Conservation (phyloP, 2,113 vertebrate species). For the Seriola quinqueradiata region DNA sequence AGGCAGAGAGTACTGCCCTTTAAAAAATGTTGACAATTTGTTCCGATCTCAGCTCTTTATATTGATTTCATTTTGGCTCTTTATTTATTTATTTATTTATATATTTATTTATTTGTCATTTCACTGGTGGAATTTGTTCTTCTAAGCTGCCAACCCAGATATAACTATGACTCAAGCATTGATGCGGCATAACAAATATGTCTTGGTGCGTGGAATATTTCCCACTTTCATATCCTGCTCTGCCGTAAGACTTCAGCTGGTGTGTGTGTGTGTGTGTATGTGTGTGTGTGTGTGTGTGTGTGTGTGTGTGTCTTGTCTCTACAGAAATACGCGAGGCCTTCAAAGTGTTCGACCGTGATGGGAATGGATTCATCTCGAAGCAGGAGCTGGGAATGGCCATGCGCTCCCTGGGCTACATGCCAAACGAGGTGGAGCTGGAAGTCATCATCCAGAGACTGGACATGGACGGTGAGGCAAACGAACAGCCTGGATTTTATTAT, state of each 20-base stretch:
- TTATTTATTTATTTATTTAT: conserved; percentile 10
- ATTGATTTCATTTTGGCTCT: conserved; percentile 4
- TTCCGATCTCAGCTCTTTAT: conserved; percentile 25
- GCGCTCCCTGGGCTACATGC: conserved; percentile 97
- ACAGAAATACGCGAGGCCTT: conserved; percentile 96
- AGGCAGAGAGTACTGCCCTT: neutral
- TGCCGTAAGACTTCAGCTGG: conserved; percentile 17
- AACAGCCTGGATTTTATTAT: conserved; percentile 14
- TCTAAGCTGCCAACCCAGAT: conserved; percentile 54
- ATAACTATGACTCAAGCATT: conserved; percentile 65
- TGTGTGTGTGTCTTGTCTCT: neutral
- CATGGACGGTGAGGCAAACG: conserved; percentile 91
- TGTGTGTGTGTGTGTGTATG: conserved; percentile 6
- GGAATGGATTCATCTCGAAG: conserved; percentile 98
- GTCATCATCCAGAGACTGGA: conserved; percentile 97
- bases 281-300: neutral
- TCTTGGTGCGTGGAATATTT: conserved; percentile 57
- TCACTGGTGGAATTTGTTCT: conserved; percentile 53
- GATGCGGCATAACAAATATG: conserved; percentile 63
- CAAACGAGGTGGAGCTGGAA: conserved; percentile 96
- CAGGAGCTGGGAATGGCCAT: conserved; percentile 97
- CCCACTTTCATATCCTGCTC: conserved; percentile 49
- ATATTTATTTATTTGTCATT: conserved; percentile 1
- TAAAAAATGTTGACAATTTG: conserved; percentile 22
- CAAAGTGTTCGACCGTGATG: conserved; percentile 95